Evolutionary conservation across 2,113 vertebrate species (phyloP).

Genomic region (Clupea harengus): DNA sequence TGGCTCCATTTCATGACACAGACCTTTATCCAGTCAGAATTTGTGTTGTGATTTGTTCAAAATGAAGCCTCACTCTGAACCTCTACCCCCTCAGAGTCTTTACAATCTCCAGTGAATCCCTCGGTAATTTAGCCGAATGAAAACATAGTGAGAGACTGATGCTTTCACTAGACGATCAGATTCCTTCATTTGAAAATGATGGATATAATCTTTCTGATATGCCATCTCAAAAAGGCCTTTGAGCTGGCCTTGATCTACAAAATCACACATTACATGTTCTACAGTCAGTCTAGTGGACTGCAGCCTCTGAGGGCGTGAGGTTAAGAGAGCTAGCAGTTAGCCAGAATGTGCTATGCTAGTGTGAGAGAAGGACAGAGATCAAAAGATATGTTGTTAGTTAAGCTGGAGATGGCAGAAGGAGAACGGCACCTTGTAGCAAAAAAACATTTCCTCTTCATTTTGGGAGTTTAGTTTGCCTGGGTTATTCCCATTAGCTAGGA

Average conservation of each 20-base stretch:
- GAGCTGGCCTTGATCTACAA: background rate
- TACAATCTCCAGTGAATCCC: background rate
- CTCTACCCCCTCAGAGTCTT: background rate
- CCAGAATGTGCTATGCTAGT: background rate
- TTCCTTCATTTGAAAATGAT: background rate
- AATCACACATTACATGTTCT: background rate
- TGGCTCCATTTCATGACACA: too few relatives aligned
- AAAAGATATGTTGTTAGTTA: background rate
- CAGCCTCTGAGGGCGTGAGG: background rate
- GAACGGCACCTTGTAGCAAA: background rate
- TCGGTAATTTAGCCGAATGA: background rate
- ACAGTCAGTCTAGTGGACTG: background rate
- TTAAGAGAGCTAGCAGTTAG: background rate
- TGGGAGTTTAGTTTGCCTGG: background rate
- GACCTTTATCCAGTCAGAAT: background rate
- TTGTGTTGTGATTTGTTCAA: background rate
- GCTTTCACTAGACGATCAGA: background rate
- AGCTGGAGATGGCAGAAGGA: background rate
- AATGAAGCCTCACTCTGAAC: background rate
- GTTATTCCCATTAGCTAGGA: background rate
- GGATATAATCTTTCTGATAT: background rate
- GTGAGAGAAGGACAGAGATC: background rate
- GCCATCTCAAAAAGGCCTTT: background rate
- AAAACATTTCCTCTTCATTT: background rate
- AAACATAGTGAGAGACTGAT: background rate